Percentiles rank a stretch among this genome's conserved stretches.
These are phyloP conservation scores for Catostylus mosaicus DNA, from an alignment of 30 jellyfish, hydroid and myxozoan species.

Conservation along the genomic window DNA sequence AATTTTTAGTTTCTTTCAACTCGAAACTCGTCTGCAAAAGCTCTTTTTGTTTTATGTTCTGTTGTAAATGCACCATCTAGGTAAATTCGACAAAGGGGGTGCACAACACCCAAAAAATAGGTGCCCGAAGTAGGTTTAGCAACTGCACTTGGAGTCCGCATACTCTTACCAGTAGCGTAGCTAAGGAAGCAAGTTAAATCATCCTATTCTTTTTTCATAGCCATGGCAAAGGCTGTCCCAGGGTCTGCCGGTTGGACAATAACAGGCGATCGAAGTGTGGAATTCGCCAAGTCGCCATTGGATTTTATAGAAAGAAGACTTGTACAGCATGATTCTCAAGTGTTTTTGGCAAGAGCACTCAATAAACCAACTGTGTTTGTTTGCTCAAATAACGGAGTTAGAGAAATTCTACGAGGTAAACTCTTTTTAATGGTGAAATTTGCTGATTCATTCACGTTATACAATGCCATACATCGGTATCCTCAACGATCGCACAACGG, in stretches of 20 bases:
- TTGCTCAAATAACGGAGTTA: conserved; percentile 80
- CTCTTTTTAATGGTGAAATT: not conserved
- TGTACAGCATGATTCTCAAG: conserved; percentile 62
- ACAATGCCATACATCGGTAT: no score
- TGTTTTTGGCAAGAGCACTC: conserved; percentile 83
- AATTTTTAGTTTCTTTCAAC: no score
- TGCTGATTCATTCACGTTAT: no score
- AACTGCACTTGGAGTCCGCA: no score
- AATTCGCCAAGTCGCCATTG: conserved; percentile 86
- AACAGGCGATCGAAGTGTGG: conserved; percentile 92
- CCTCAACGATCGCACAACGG: no score
- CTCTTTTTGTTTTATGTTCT: no score
- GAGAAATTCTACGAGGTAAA: conserved; percentile 45
- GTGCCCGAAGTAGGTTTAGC: no score
- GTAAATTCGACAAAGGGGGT: no score
- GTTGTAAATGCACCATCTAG: no score
- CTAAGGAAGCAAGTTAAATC: not conserved
- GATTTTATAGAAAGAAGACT: conserved; percentile 74
- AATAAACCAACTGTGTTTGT: conserved; percentile 91
- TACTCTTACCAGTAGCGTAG: no score
- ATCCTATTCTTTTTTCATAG: not conserved
- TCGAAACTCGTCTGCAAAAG: no score
- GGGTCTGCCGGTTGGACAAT: conserved; percentile 94
- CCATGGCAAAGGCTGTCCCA: conserved; percentile 70
- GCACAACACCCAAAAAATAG: no score